A percentile compares a stretch with the other conserved stretches of the same genome.
Evolutionary conservation across 2,888 invertebrate genomes (phyloP).

Genomic region (Sinhomidia bicolor): DNA sequence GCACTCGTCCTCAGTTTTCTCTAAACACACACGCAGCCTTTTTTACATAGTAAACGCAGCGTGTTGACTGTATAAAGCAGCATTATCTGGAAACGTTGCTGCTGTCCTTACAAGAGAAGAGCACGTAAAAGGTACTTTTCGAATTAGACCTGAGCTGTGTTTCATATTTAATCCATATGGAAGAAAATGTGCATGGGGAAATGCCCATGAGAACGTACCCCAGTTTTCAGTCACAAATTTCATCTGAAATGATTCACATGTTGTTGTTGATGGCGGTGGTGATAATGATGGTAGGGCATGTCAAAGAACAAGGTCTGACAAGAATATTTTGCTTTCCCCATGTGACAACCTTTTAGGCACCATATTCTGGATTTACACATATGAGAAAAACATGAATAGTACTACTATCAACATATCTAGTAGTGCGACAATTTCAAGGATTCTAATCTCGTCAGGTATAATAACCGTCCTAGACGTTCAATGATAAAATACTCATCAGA

Average conservation of each 20-base stretch:
- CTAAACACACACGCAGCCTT: not conserved
- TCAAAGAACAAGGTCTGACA: not conserved
- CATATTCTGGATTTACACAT: not conserved
- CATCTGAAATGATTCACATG: conserved; percentile 24
- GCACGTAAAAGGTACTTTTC: not conserved
- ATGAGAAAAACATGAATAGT: no score
- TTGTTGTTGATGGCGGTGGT: conserved; percentile 20
- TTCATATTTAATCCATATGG: conserved; percentile 38
- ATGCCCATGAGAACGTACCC: not conserved
- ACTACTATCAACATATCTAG: no score
- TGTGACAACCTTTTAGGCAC: not conserved
- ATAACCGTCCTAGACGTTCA: no score
- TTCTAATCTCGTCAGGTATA: no score
- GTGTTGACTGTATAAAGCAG: not conserved
- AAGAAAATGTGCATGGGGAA: conserved; percentile 27
- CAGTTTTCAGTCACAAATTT: not conserved
- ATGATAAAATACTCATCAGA: no score
- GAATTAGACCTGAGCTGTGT: not conserved
- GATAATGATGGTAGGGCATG: conserved; percentile 26
- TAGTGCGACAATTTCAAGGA: no score
- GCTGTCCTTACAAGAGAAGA: not conserved
- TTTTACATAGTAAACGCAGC: not conserved
- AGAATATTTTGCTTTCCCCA: conserved; percentile 19
- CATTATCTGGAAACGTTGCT: not conserved
- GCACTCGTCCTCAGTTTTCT: not conserved